Conservation (phyloP, 2,113 vertebrate genomes). For the Vanacampus margaritifer region DNA sequence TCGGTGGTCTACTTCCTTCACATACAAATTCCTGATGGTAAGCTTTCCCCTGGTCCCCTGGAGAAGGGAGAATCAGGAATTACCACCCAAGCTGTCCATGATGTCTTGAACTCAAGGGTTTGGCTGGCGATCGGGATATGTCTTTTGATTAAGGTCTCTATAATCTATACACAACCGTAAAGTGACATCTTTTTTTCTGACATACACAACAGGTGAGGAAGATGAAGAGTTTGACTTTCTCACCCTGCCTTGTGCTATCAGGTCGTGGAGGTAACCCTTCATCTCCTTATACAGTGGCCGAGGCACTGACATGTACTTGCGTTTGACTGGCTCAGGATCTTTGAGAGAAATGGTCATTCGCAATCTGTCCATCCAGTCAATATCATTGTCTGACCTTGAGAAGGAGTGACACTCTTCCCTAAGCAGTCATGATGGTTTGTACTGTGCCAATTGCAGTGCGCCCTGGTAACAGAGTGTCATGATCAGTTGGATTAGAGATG, state of each 20-base stretch:
- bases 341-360: slow-evolving; percentile 8
- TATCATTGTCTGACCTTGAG: slow-evolving; percentile 16
- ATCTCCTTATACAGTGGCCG: slow-evolving; percentile 20
- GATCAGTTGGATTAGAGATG: too few species aligned
- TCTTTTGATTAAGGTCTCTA: background rate
- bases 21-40: background rate
- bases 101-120: background rate
- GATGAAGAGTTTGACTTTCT: background rate
- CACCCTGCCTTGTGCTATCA: slow-evolving; percentile 13
- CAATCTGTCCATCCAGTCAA: background rate
- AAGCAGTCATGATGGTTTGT: too few species aligned
- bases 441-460: too few species aligned
- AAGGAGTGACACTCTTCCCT: slow-evolving; percentile 12
- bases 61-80: background rate
- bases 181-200: background rate
- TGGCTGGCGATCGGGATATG: background rate
- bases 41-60: background rate
- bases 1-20: slow-evolving; percentile 13
- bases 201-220: background rate
- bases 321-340: slow-evolving; percentile 10
- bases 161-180: background rate
- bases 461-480: too few species aligned
- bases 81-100: background rate
- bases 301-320: background rate
- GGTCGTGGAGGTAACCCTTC: slow-evolving; percentile 2